These are phyloP conservation scores for Rotaria macrura DNA, from an alignment of 2,888 invertebrate genomes.

Conservation along the genomic window DNA sequence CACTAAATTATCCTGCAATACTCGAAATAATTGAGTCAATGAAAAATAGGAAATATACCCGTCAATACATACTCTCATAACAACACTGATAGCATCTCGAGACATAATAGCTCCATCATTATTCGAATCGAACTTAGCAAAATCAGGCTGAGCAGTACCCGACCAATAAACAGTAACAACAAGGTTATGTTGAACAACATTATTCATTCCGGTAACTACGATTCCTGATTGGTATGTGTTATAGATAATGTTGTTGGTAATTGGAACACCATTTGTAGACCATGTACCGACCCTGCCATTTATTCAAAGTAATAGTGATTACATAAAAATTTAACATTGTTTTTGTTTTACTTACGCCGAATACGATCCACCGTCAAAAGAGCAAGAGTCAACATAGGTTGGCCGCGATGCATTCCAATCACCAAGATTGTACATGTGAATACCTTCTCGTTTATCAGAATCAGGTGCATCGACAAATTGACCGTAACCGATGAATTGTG, in stretches of 20 bases:
- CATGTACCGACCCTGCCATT: slow-evolving; percentile 41
- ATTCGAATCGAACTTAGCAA: slow-evolving; percentile 37
- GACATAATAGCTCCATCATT: slow-evolving; percentile 38
- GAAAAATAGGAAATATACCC: no score
- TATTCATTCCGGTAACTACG: slow-evolving; percentile 33
- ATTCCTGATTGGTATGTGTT: slow-evolving; percentile 41
- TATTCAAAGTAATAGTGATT: no score
- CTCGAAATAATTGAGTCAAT: no score
- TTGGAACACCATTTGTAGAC: slow-evolving; percentile 37
- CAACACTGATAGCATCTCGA: slow-evolving; percentile 4
- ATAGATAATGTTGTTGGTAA: slow-evolving; percentile 42
- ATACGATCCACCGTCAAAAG: slow-evolving; percentile 41
- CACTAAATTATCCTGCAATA: slow-evolving; percentile 38
- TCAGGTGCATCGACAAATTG: slow-evolving; percentile 40
- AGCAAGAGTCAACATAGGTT: slow-evolving; percentile 39
- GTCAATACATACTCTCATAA: neutral
- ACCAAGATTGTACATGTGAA: slow-evolving; percentile 40
- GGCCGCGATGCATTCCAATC: slow-evolving; percentile 37
- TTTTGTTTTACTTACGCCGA: neutral
- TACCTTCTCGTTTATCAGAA: slow-evolving; percentile 41
- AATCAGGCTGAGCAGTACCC: slow-evolving; percentile 39
- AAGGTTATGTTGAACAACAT: slow-evolving; percentile 38
- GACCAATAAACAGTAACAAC: slow-evolving; percentile 39
- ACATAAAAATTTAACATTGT: no score
- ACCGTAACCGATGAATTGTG: slow-evolving; percentile 41